phyloP scores from a whole-genome alignment of 2,888 invertebrate species.

The Philereme transversata region DNA sequence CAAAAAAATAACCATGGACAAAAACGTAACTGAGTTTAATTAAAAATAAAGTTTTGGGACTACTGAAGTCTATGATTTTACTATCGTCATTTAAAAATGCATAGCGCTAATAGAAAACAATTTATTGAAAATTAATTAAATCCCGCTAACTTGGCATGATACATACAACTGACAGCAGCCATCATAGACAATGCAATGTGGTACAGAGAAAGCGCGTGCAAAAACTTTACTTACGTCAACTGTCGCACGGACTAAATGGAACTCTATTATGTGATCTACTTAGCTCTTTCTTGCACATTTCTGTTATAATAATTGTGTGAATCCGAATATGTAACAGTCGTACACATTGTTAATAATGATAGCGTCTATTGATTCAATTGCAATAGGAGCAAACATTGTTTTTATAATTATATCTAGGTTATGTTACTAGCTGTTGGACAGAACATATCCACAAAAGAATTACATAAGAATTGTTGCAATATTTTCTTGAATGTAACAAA shows the following conservation, averaged over 20 bases:
- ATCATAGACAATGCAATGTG: slow-evolving; percentile 39
- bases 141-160: slow-evolving; percentile 30
- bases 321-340: slow-evolving; percentile 29
- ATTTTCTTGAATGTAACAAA: slow-evolving; percentile 14
- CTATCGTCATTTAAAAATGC: not conserved
- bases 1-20: no score
- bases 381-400: slow-evolving; percentile 6
- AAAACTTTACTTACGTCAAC: slow-evolving; percentile 39
- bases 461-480: no score
- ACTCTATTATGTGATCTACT: slow-evolving; percentile 17
- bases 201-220: slow-evolving; percentile 46
- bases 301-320: slow-evolving; percentile 26
- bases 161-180: slow-evolving; percentile 28
- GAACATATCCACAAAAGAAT: not conserved
- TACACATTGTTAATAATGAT: slow-evolving; percentile 17
- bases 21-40: no score
- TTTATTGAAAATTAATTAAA: slow-evolving; percentile 25
- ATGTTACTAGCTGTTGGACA: no score
- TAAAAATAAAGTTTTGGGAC: no score
- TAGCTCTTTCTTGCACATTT: slow-evolving; percentile 27
- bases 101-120: slow-evolving; percentile 1
- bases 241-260: slow-evolving; percentile 26
- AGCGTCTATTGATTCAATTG: slow-evolving; percentile 11
- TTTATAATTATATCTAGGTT: not conserved
- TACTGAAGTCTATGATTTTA: no score